Evolutionary conservation across 2,888 invertebrate species (phyloP).

Genomic region (Nomada lathburiana): DNA sequence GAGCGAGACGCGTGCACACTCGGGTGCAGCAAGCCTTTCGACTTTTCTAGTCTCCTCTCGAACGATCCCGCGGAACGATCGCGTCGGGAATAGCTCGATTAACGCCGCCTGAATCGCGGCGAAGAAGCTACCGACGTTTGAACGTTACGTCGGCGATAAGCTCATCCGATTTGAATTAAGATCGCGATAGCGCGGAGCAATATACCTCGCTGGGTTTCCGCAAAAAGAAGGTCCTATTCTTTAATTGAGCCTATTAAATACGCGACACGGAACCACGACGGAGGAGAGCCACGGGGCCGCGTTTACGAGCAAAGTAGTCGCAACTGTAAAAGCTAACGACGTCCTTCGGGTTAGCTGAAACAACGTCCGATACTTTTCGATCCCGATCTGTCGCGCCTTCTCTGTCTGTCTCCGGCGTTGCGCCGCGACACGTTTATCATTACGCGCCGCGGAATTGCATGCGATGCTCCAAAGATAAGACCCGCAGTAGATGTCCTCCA

Average conservation of each 20-base stretch:
- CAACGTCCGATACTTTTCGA: slow-evolving; percentile 37
- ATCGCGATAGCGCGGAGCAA: slow-evolving; percentile 1
- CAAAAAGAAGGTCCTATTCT: slow-evolving; percentile 22
- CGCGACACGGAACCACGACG: neutral
- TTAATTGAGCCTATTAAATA: slow-evolving; percentile 30
- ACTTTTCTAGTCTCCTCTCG: neutral
- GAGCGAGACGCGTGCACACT: neutral
- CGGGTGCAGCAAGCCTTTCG: slow-evolving; percentile 2
- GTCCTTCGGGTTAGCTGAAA: slow-evolving; percentile 12
- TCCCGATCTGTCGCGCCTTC: slow-evolving; percentile 21
- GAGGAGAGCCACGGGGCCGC: slow-evolving; percentile 1
- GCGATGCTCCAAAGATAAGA: slow-evolving; percentile 58
- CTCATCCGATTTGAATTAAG: slow-evolving; percentile 7
- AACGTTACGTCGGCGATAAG: neutral
- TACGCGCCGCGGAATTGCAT: slow-evolving; percentile 36
- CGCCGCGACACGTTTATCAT: slow-evolving; percentile 57
- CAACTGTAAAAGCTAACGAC: slow-evolving; percentile 26
- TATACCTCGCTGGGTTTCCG: neutral
- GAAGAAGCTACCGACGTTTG: neutral
- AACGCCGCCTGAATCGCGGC: neutral
- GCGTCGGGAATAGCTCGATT: neutral
- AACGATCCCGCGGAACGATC: no score
- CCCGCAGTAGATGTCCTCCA: slow-evolving; percentile 46
- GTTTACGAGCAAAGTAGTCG: slow-evolving; percentile 10
- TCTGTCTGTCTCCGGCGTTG: neutral